These are phyloP conservation scores for Baronia brevicornis DNA, from an alignment of 2,888 invertebrate species.

Conservation along the genomic window DNA sequence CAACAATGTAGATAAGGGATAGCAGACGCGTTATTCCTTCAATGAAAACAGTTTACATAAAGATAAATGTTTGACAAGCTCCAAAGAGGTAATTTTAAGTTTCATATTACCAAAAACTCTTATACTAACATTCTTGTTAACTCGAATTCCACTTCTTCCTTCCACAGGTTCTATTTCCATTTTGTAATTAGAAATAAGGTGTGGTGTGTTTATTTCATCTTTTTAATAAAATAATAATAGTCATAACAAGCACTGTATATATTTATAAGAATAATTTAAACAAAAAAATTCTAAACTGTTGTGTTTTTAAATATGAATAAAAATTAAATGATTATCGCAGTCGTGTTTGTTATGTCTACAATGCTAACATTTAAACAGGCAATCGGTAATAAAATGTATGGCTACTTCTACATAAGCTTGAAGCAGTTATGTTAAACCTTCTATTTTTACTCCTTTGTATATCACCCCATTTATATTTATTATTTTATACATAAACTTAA, in stretches of 20 bases:
- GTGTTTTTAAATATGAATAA: constrained; percentile 4
- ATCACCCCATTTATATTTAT: not conserved
- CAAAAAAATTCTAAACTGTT: not conserved
- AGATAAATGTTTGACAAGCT: constrained; percentile 9
- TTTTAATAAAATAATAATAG: constrained; percentile 20
- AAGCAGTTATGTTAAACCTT: constrained; percentile 7
- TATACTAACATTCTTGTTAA: constrained; percentile 23
- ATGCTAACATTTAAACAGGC: constrained; percentile 13
- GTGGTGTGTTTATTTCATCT: constrained; percentile 59
- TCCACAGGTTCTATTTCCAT: constrained; percentile 47
- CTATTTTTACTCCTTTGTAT: constrained; percentile 8
- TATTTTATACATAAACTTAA: constrained; percentile 1
- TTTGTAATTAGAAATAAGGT: constrained; percentile 67
- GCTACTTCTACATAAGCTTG: constrained; percentile 14
- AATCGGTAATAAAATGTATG: constrained; percentile 12
- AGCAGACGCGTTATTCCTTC: no score
- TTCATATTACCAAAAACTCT: constrained; percentile 25
- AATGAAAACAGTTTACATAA: no score
- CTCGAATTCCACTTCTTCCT: constrained; percentile 29
- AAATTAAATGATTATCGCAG: not conserved
- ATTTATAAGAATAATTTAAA: constrained; percentile 8
- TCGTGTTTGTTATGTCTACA: constrained; percentile 14
- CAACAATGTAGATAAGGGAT: no score
- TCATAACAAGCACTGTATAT: constrained; percentile 15
- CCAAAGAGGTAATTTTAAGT: constrained; percentile 14